phyloP scores from a whole-genome alignment of 2,113 vertebrate species.

The Sinocyclocheilus maitianheensis region DNA sequence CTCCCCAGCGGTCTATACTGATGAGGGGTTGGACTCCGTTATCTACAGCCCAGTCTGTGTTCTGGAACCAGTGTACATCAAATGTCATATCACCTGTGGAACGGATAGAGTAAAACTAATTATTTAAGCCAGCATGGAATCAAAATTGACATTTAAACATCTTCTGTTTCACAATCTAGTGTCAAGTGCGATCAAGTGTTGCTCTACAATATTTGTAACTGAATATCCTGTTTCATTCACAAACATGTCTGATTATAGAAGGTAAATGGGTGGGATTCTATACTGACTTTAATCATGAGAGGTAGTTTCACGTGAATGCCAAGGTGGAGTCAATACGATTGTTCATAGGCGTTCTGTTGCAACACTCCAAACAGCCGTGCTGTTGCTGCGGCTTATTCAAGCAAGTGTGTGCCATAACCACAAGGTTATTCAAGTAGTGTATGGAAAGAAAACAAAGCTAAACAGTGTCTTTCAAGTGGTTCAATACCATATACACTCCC shows the following conservation, averaged over 20 bases:
- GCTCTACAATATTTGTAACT: not conserved
- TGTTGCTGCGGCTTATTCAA: not conserved
- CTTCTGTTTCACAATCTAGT: not conserved
- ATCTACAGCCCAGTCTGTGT: slow-evolving; percentile 68
- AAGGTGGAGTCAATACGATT: not conserved
- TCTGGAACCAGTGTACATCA: slow-evolving; percentile 88
- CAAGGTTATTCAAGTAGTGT: not conserved
- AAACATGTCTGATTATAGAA: not conserved
- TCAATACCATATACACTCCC: not conserved
- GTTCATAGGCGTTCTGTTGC: not conserved
- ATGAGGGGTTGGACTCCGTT: slow-evolving; percentile 71
- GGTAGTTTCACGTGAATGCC: not conserved
- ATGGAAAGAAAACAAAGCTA: not conserved
- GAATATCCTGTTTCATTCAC: not conserved
- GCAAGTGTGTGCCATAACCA: not conserved
- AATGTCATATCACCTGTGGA: slow-evolving; percentile 84
- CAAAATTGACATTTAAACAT: not conserved
- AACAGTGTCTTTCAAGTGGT: not conserved
- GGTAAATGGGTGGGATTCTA: not conserved
- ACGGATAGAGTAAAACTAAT: not conserved
- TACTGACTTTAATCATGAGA: not conserved
- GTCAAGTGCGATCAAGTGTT: not conserved
- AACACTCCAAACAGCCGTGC: not conserved
- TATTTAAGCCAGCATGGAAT: not conserved
- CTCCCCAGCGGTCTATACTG: slow-evolving; percentile 82